phyloP scores from a whole-genome alignment of 2,888 invertebrate species.

The Octodonta nipae region DNA sequence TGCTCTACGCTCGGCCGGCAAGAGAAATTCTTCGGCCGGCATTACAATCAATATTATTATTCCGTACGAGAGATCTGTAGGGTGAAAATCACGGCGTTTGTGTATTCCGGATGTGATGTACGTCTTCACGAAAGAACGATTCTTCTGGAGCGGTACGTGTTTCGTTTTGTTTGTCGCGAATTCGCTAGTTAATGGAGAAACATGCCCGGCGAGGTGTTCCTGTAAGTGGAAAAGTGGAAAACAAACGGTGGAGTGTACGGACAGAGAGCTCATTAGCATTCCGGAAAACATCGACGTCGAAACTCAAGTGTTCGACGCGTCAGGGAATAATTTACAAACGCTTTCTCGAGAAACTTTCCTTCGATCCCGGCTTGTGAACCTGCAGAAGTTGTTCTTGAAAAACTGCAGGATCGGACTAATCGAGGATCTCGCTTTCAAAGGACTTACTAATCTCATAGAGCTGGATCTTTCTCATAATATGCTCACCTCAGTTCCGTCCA shows the following conservation, averaged over 20 bases:
- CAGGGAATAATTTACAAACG: conserved; percentile 74
- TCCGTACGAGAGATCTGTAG: too few species aligned
- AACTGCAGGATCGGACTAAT: conserved; percentile 77
- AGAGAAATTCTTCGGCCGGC: conserved; percentile 31
- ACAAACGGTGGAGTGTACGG: conserved; percentile 81
- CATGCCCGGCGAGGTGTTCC: conserved; percentile 64
- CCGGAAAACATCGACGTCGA: conserved; percentile 76
- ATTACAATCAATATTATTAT: too few species aligned
- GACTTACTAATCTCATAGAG: conserved; percentile 79
- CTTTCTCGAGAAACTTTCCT: conserved; percentile 72
- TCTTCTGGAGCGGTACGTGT: conserved; percentile 2
- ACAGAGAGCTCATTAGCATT: conserved; percentile 67
- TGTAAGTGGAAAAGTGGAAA: conserved; percentile 93
- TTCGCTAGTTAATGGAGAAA: conserved; percentile 37
- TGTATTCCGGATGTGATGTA: background rate
- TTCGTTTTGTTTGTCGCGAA: conserved; percentile 7
- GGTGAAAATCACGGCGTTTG: background rate
- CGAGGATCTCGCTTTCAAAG: conserved; percentile 70
- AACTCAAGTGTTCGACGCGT: conserved; percentile 82
- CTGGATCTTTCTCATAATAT: conserved; percentile 77
- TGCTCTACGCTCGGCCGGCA: too few species aligned
- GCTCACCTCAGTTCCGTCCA: conserved; percentile 65
- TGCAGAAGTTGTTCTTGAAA: conserved; percentile 74
- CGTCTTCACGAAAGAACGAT: background rate
- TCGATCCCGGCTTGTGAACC: conserved; percentile 65